phyloP scores from a whole-genome alignment of 2,888 invertebrate species.

The Melanotus villosus region DNA sequence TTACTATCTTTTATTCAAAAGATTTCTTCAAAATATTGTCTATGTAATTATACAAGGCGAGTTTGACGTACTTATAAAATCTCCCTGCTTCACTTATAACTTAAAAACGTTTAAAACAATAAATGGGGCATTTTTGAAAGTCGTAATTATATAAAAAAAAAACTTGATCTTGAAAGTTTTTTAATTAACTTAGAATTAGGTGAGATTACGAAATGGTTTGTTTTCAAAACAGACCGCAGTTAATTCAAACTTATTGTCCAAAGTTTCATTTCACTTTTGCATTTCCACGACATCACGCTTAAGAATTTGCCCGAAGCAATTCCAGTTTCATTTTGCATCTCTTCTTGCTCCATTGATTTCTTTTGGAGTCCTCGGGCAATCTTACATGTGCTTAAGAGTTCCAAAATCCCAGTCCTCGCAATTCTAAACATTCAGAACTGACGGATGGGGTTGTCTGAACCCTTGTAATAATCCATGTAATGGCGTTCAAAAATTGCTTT shows the following conservation, averaged over 20 bases:
- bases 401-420: constrained; percentile 8
- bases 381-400: constrained; percentile 40
- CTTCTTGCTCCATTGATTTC: constrained; percentile 43
- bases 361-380: constrained; percentile 41
- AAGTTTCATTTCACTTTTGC: constrained; percentile 26
- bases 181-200: neutral
- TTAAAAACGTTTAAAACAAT: too few species aligned
- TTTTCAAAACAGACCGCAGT: neutral
- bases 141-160: too few species aligned
- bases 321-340: constrained; percentile 39
- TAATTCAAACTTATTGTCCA: constrained; percentile 15
- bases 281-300: constrained; percentile 36
- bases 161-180: neutral
- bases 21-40: too few species aligned
- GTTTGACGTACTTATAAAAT: too few species aligned
- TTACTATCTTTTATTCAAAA: too few species aligned
- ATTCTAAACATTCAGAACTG: constrained; percentile 15
- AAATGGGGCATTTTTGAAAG: too few species aligned
- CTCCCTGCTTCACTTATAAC: too few species aligned
- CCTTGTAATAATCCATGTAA: constrained; percentile 12
- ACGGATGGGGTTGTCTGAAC: constrained; percentile 8
- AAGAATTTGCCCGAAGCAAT: constrained; percentile 31
- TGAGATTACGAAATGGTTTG: neutral
- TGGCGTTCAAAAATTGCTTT: constrained; percentile 16
- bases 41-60: too few species aligned